Evolutionary conservation across 2,888 invertebrate species (phyloP).

Genomic region (Heliconius ismenius): DNA sequence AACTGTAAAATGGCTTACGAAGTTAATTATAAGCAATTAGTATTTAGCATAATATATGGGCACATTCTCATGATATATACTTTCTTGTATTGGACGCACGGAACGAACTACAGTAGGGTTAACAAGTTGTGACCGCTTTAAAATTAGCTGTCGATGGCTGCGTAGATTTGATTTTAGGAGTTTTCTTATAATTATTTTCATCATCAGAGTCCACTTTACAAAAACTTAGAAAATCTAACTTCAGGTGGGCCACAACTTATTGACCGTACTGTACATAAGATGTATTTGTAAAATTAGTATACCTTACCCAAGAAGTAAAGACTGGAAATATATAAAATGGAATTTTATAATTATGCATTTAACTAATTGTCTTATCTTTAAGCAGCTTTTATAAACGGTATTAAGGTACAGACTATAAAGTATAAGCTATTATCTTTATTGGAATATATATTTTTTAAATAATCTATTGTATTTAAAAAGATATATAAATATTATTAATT

Average conservation of each 20-base stretch:
- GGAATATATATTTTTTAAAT: neutral
- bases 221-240: too few relatives aligned
- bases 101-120: neutral
- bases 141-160: too few relatives aligned
- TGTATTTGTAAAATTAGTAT: slow-evolving; percentile 12
- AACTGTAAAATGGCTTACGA: slow-evolving; percentile 23
- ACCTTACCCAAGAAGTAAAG: neutral
- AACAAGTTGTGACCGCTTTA: too few relatives aligned
- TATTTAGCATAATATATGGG: slow-evolving; percentile 27
- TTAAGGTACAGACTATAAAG: neutral
- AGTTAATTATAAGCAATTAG: slow-evolving; percentile 26
- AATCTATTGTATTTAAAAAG: too few relatives aligned
- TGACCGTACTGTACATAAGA: neutral
- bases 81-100: slow-evolving; percentile 5
- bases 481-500: too few relatives aligned
- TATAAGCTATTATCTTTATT: neutral
- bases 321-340: slow-evolving; percentile 24
- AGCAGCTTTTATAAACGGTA: slow-evolving; percentile 19
- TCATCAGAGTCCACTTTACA: too few relatives aligned
- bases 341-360: slow-evolving; percentile 32
- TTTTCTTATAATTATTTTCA: too few relatives aligned
- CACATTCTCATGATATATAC: slow-evolving; percentile 18
- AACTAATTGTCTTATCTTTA: slow-evolving; percentile 21
- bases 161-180: too few relatives aligned
- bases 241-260: too few relatives aligned